Evolutionary conservation across 1,140 invertebrate genomes (phyloP).

Genomic region (Philotrypesis tridentata): DNA sequence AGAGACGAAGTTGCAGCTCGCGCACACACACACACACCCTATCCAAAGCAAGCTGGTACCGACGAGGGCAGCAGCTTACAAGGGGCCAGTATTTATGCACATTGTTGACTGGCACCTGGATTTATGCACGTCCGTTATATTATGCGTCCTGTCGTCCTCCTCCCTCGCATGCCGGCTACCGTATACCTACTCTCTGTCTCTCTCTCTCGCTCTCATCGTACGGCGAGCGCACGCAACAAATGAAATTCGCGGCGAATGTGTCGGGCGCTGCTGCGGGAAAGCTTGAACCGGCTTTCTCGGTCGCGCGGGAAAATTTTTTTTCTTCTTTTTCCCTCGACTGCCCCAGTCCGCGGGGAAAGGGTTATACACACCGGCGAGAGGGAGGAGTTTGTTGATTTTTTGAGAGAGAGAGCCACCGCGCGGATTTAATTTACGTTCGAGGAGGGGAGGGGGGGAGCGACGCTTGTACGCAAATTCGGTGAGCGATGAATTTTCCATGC

Average conservation of each 20-base stretch:
- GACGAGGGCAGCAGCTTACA: conserved; percentile 49
- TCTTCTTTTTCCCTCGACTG: not conserved
- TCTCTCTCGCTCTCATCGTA: conserved; percentile 37
- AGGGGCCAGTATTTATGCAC: conserved; percentile 73
- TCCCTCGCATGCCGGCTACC: conserved; percentile 66
- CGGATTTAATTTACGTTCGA: not conserved
- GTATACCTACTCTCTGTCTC: conserved; percentile 46
- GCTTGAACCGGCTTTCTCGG: not conserved
- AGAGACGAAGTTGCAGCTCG: conserved; percentile 6
- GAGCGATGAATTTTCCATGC: not conserved
- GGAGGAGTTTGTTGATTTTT: not conserved
- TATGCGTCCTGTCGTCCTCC: conserved; percentile 70
- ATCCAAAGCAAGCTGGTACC: not conserved
- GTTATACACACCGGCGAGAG: no score
- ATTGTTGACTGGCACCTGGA: conserved; percentile 73
- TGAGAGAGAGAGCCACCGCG: no score
- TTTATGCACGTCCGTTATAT: conserved; percentile 74
- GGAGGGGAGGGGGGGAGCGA: no score
- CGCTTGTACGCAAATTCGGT: not conserved
- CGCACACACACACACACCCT: conserved; percentile 16
- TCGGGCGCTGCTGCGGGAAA: not conserved
- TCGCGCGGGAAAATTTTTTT: not conserved
- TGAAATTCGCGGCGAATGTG: conserved; percentile 56
- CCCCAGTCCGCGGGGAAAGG: not conserved
- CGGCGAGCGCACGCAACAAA: conserved; percentile 66